phyloP scores from a whole-genome alignment of 2,888 invertebrate species.

The Tiliacea citrago region DNA sequence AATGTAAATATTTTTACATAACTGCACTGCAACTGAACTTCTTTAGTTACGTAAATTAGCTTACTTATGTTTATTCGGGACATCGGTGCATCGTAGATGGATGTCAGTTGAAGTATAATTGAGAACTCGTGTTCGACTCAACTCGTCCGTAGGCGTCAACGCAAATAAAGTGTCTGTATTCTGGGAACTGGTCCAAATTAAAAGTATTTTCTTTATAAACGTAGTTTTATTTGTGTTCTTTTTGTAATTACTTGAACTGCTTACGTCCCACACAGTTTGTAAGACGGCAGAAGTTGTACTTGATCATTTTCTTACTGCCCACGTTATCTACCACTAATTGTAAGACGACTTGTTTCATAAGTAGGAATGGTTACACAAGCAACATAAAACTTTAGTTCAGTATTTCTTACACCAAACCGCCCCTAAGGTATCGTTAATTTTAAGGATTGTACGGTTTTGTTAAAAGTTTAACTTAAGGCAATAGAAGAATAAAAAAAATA shows the following conservation, averaged over 20 bases:
- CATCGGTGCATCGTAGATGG: not conserved
- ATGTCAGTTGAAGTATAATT: constrained; percentile 22
- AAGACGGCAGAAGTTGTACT: not conserved
- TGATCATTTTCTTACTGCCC: constrained; percentile 1
- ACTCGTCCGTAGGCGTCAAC: constrained; percentile 2
- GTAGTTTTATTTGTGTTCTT: constrained; percentile 3
- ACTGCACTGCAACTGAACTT: not conserved
- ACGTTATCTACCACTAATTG: not conserved
- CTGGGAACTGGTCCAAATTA: not conserved
- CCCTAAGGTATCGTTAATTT: constrained; percentile 1
- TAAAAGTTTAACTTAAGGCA: constrained; percentile 4
- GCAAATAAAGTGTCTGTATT: constrained; percentile 11
- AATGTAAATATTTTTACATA: no score
- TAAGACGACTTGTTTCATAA: not conserved
- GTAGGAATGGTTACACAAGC: constrained; percentile 1
- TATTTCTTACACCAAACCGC: constrained; percentile 1
- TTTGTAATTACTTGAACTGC: not conserved
- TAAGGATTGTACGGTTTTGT: not conserved
- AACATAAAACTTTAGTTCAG: not conserved
- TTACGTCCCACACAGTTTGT: not conserved
- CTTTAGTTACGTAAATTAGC: not conserved
- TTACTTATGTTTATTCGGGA: not conserved
- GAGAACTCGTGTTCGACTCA: constrained; percentile 22
- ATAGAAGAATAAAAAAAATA: no score
- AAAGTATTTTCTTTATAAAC: constrained; percentile 16